Conservation (phyloP, 1,140 invertebrate genomes). For the Rhyacophila brunnea region DNA sequence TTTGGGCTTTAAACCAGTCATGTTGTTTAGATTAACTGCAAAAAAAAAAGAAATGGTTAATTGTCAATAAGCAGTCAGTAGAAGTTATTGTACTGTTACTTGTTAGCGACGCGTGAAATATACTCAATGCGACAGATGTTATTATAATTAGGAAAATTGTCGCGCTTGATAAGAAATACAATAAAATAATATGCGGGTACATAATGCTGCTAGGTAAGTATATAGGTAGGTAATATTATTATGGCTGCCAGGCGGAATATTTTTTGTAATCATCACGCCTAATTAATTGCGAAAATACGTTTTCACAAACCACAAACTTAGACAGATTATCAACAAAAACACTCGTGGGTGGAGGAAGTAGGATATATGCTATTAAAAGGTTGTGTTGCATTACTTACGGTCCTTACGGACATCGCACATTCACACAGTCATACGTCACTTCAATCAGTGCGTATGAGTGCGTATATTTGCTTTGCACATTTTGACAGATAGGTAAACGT, state of each 20-base stretch:
- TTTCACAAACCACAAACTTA: background rate
- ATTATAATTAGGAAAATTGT: conserved; percentile 2
- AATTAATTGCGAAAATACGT: too few relatives aligned
- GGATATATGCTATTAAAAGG: background rate
- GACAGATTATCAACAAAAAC: conserved; percentile 1
- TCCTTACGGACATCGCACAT: background rate
- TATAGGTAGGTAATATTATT: too few relatives aligned
- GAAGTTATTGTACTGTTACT: too few relatives aligned
- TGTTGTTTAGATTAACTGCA: conserved; percentile 17
- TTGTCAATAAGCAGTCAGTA: background rate
- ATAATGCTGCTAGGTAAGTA: too few relatives aligned
- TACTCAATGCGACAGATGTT: conserved; percentile 7
- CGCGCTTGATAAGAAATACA: conserved; percentile 9
- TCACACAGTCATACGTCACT: background rate
- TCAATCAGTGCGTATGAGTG: too few relatives aligned
- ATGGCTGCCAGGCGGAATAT: too few relatives aligned
- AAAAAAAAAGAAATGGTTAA: background rate
- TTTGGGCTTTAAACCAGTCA: conserved; percentile 16
- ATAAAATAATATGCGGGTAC: conserved; percentile 12
- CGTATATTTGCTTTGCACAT: too few relatives aligned
- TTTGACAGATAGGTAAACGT: too few relatives aligned
- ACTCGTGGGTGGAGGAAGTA: conserved; percentile 13
- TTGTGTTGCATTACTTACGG: background rate
- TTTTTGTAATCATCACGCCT: too few relatives aligned
- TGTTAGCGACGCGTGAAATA: background rate